Conservation (phyloP, 2,888 invertebrate species). For the Agrochola circellaris region DNA sequence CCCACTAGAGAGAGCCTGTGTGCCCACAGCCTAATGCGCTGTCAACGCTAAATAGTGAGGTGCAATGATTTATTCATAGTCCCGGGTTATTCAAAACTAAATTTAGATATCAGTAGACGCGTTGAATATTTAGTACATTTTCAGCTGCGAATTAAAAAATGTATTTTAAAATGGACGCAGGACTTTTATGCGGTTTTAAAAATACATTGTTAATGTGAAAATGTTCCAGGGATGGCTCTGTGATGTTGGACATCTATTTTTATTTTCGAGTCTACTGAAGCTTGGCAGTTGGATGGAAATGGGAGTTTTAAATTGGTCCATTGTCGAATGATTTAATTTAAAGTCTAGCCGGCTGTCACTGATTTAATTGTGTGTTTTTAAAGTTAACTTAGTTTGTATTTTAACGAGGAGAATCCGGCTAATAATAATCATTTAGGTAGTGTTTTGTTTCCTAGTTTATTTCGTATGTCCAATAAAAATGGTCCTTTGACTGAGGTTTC, state of each 20-base stretch:
- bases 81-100: constrained; percentile 60
- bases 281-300: constrained; percentile 21
- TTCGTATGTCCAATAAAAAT: not conserved
- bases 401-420: not conserved
- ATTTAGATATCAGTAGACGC: constrained; percentile 56
- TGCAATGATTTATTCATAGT: constrained; percentile 69
- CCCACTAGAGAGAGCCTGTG: constrained; percentile 7
- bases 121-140: constrained; percentile 63
- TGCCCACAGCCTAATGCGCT: constrained; percentile 50
- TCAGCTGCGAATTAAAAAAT: constrained; percentile 51
- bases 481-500: not conserved
- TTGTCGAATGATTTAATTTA: constrained; percentile 33
- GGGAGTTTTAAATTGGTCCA: constrained; percentile 33
- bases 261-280: constrained; percentile 35
- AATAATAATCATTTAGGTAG: not conserved
- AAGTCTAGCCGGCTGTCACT: constrained; percentile 15
- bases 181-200: constrained; percentile 34
- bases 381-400: constrained; percentile 1
- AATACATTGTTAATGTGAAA: constrained; percentile 36
- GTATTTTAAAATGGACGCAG: constrained; percentile 31
- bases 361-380: constrained; percentile 12
- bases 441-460: not conserved
- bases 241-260: constrained; percentile 37
- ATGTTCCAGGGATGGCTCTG: constrained; percentile 8
- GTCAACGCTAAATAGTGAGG: constrained; percentile 69